phyloP scores from a whole-genome alignment of 2,888 invertebrate species.

The Folsomia candida region DNA sequence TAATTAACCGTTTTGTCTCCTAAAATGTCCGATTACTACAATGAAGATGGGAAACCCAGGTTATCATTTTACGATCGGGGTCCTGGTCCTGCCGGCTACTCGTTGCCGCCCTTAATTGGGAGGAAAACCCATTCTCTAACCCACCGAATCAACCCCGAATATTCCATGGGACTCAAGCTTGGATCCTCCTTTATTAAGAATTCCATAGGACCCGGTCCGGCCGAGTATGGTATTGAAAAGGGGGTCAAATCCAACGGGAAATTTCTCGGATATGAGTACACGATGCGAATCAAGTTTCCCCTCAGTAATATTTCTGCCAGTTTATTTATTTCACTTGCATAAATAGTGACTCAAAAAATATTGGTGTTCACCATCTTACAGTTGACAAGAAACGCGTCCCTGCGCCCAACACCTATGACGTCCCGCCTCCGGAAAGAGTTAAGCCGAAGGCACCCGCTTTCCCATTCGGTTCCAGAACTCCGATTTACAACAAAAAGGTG shows the following conservation, averaged over 20 bases:
- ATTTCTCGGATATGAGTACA: constrained; percentile 26
- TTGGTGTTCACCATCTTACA: constrained; percentile 9
- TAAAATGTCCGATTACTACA: not conserved
- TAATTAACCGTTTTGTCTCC: too few species aligned
- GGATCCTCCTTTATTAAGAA: constrained; percentile 7
- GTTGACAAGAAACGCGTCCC: constrained; percentile 25
- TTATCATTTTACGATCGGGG: constrained; percentile 38
- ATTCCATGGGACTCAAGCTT: constrained; percentile 32
- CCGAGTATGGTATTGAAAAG: constrained; percentile 20
- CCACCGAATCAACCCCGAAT: constrained; percentile 42
- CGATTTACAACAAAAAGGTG: constrained; percentile 20
- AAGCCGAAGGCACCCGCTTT: constrained; percentile 26
- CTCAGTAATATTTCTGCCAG: constrained; percentile 18
- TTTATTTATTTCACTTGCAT: too few species aligned
- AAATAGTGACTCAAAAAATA: too few species aligned
- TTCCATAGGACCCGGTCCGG: constrained; percentile 30
- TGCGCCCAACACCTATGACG: constrained; percentile 20
- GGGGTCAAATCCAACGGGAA: constrained; percentile 34
- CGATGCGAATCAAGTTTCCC: constrained; percentile 21
- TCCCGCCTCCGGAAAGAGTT: constrained; percentile 21
- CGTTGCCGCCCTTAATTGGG: constrained; percentile 30
- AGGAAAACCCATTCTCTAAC: constrained; percentile 25
- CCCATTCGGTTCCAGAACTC: constrained; percentile 23
- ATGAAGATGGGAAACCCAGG: constrained; percentile 20
- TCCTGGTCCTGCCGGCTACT: constrained; percentile 26